A percentile compares a stretch with the other conserved stretches of the same genome.
phyloP scores from a whole-genome alignment of 1,140 invertebrate genomes.

The Metaphire vulgaris region DNA sequence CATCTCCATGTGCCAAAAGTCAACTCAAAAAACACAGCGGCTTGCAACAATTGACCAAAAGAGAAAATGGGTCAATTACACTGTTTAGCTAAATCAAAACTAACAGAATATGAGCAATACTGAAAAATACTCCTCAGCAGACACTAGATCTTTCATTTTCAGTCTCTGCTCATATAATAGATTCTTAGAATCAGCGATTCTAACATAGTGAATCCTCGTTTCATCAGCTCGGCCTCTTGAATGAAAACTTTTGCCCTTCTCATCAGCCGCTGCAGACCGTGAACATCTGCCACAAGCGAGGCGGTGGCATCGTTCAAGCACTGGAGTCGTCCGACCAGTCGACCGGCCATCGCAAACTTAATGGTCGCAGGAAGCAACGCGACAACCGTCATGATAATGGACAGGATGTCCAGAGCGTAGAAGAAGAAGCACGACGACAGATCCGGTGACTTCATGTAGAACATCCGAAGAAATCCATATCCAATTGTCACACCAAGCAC shows the following conservation, averaged over 20 bases:
- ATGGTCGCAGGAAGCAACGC: conserved; percentile 10
- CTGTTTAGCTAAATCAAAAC: not conserved
- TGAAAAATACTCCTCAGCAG: not conserved
- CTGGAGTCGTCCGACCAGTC: conserved; percentile 10
- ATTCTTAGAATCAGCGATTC: too few species aligned
- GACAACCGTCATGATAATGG: not conserved
- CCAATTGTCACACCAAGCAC: conserved; percentile 11
- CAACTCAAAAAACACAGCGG: not conserved
- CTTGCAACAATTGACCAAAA: not conserved
- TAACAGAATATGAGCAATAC: not conserved
- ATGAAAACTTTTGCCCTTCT: not conserved
- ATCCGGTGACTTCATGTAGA: conserved; percentile 14
- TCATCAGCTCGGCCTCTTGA: conserved; percentile 16
- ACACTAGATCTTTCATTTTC: too few species aligned
- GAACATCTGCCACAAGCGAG: not conserved
- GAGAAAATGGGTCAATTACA: not conserved
- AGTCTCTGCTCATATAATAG: too few species aligned
- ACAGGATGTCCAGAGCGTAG: conserved; percentile 14
- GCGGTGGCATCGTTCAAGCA: not conserved
- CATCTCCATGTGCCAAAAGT: too few species aligned
- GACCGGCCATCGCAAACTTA: conserved; percentile 7
- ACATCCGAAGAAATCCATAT: conserved; percentile 14
- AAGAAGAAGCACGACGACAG: conserved; percentile 2
- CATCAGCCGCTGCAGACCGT: not conserved
- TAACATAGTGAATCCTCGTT: conserved; percentile 14